Conservation (phyloP, 1,140 invertebrate species). For the Listronotus bonariensis region DNA sequence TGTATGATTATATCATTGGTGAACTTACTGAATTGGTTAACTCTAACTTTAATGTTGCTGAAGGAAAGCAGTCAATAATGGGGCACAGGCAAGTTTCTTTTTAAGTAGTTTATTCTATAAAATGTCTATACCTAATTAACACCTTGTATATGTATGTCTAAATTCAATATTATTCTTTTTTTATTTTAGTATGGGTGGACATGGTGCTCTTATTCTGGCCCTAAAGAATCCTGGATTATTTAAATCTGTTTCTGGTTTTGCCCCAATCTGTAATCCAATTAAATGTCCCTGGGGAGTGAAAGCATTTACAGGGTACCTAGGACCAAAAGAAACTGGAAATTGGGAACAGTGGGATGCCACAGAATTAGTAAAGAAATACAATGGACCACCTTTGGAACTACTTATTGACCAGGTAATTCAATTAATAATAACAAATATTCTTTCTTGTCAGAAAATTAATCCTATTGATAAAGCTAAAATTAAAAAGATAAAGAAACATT, state of each 20-base stretch:
- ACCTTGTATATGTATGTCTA: no score
- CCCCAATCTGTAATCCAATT: constrained; percentile 91
- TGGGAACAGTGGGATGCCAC: constrained; percentile 93
- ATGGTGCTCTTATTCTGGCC: constrained; percentile 91
- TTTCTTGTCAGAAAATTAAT: no score
- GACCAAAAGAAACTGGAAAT: constrained; percentile 63
- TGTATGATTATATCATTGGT: constrained; percentile 95
- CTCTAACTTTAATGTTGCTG: constrained; percentile 69
- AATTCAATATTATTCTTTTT: neutral
- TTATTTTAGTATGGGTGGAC: constrained; percentile 89
- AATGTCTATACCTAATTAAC: no score
- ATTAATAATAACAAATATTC: neutral
- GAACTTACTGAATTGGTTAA: constrained; percentile 84
- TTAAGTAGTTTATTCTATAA: neutral
- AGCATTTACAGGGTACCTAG: constrained; percentile 87
- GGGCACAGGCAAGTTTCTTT: constrained; percentile 72
- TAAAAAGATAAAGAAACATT: no score
- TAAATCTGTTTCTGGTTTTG: constrained; percentile 92
- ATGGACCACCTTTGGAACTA: constrained; percentile 81
- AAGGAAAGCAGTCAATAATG: constrained; percentile 76
- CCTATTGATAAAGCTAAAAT: no score
- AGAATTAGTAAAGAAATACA: constrained; percentile 80
- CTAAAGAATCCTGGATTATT: constrained; percentile 92
- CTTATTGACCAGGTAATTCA: constrained; percentile 85
- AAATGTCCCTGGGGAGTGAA: constrained; percentile 87